Percentiles rank a stretch among this genome's conserved stretches.
phyloP scores from a whole-genome alignment of 2,797 vertebrate genomes.

The Gobionotothen gibberifrons region DNA sequence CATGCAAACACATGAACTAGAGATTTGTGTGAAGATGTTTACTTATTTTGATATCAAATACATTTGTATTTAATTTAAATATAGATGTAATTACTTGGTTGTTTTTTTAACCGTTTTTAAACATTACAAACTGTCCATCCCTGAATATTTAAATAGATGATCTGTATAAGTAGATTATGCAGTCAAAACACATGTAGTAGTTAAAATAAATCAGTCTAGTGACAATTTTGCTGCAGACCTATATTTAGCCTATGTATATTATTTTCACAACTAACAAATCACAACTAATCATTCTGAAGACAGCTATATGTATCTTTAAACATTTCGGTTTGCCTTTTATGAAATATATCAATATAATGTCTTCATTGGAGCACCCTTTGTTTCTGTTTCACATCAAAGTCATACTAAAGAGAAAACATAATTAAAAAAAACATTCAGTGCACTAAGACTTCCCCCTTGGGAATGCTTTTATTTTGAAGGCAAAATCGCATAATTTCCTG shows the following conservation, averaged over 20 bases:
- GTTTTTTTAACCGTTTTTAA: neutral
- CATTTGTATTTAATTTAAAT: too few species aligned
- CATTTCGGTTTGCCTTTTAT: neutral
- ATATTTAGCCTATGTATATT: neutral
- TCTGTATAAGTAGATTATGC: neutral
- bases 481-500: slow-evolving; percentile 57
- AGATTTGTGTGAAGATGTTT: neutral
- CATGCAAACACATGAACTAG: neutral
- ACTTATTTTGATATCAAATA: neutral
- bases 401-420: neutral
- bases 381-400: neutral
- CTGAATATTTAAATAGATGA: neutral
- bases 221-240: neutral
- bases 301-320: neutral
- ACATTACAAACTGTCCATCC: neutral
- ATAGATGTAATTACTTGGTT: neutral
- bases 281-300: neutral
- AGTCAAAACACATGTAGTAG: neutral
- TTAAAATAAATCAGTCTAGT: neutral
- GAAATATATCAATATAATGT: neutral
- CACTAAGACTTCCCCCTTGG: slow-evolving; percentile 14
- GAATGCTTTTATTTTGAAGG: slow-evolving; percentile 73
- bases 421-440: neutral
- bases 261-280: neutral
- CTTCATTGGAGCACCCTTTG: neutral